phyloP scores from a whole-genome alignment of 2,888 invertebrate species.

The Operophtera brumata region DNA sequence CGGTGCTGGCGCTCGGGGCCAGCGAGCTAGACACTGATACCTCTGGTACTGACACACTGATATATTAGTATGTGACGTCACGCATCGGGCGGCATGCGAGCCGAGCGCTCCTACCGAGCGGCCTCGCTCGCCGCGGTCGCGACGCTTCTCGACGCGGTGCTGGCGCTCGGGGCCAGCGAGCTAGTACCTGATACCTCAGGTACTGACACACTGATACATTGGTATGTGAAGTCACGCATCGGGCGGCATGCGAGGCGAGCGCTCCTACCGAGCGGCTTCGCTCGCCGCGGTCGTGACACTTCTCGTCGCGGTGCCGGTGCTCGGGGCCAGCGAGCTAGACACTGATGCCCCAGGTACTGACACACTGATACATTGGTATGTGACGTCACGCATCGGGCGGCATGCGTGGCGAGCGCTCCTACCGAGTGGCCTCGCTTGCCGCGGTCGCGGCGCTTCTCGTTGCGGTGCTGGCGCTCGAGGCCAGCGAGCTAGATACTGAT shows the following conservation, averaged over 20 bases:
- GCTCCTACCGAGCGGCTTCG: constrained; percentile 60
- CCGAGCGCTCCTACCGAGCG: constrained; percentile 65
- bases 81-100: constrained; percentile 66
- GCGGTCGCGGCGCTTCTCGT: neutral
- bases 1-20: constrained; percentile 36
- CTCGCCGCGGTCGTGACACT: constrained; percentile 69
- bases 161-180: constrained; percentile 47
- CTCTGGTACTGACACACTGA: neutral
- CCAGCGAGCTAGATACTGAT: constrained; percentile 37
- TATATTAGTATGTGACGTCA: too few relatives aligned
- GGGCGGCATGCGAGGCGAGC: constrained; percentile 64
- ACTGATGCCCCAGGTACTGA: constrained; percentile 1
- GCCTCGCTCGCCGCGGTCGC: constrained; percentile 67
- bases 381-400: constrained; percentile 67
- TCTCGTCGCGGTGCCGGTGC: constrained; percentile 45
- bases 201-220: too few relatives aligned
- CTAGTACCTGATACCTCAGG: constrained; percentile 22
- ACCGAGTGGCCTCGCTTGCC: constrained; percentile 55
- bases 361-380: constrained; percentile 49
- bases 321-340: constrained; percentile 22
- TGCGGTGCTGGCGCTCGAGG: constrained; percentile 37
- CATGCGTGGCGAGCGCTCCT: constrained; percentile 67
- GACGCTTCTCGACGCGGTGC: constrained; percentile 54
- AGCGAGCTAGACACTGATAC: constrained; percentile 12
- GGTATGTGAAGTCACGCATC: constrained; percentile 15